A percentile compares a stretch with the other conserved stretches of the same genome.
Evolutionary conservation across 2,797 vertebrate species (phyloP).

Genomic region (Thunnus albacares): DNA sequence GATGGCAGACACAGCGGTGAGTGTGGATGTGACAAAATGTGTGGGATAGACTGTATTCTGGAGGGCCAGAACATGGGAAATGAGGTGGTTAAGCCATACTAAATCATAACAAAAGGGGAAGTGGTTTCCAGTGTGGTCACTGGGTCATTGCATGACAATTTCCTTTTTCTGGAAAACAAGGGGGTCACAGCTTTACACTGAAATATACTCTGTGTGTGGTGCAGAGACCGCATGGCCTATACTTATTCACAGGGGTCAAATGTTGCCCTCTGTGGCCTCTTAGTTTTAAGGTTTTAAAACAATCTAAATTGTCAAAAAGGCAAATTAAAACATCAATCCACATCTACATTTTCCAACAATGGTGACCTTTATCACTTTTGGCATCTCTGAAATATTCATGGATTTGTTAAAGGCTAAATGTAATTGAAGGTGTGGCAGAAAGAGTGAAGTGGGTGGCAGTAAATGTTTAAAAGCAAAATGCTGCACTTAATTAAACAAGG

Average conservation of each 20-base stretch:
- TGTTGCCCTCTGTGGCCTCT: constrained; percentile 42
- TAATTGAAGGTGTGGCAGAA: constrained; percentile 73
- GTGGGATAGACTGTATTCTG: constrained; percentile 60
- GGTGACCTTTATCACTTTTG: constrained; percentile 26
- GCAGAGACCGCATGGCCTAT: constrained; percentile 47
- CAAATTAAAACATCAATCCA: constrained; percentile 4
- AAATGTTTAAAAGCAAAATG: constrained; percentile 80
- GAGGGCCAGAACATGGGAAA: constrained; percentile 68
- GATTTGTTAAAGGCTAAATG: constrained; percentile 60
- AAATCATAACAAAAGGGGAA: constrained; percentile 82
- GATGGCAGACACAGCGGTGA: constrained; percentile 48
- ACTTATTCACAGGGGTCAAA: constrained; percentile 72
- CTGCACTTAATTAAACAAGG: constrained; percentile 84
- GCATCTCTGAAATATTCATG: constrained; percentile 63
- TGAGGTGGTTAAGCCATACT: constrained; percentile 70
- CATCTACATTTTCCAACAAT: not conserved
- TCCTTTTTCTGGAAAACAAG: constrained; percentile 81
- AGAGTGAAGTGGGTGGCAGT: constrained; percentile 75
- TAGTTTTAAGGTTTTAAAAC: constrained; percentile 26
- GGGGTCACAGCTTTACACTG: constrained; percentile 75
- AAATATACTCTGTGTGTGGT: constrained; percentile 76
- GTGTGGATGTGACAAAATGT: constrained; percentile 66
- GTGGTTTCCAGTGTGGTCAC: constrained; percentile 81
- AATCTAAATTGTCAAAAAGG: constrained; percentile 10
- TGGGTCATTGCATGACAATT: constrained; percentile 81